Percentiles rank a stretch among this genome's conserved stretches.
Evolutionary conservation across 23 tunicate genomes (phyloP).

Genomic region (Clavelina lepadiformis): DNA sequence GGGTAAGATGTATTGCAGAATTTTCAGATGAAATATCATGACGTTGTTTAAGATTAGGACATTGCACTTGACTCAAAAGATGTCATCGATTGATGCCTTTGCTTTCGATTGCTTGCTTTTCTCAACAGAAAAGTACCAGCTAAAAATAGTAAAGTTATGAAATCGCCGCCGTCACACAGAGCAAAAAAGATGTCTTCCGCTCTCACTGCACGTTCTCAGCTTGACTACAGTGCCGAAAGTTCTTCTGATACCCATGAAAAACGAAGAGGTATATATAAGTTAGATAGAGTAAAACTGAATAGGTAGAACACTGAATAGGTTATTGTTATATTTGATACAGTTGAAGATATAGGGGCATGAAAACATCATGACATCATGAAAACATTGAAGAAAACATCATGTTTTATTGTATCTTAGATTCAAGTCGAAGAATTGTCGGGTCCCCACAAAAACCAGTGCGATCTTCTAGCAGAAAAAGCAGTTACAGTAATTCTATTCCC

Average conservation of each 20-base stretch:
- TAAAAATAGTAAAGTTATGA: slow-evolving; percentile 34
- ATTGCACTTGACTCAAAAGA: too few species aligned
- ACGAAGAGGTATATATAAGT: too few species aligned
- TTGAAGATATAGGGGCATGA: too few species aligned
- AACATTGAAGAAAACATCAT: not conserved
- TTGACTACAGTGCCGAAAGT: slow-evolving; percentile 40
- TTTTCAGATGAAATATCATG: too few species aligned
- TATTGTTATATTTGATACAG: too few species aligned
- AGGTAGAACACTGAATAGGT: too few species aligned
- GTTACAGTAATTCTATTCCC: slow-evolving; percentile 42
- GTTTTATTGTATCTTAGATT: slow-evolving; percentile 3
- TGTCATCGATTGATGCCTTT: too few species aligned
- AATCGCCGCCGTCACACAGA: slow-evolving; percentile 80
- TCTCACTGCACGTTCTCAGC: slow-evolving; percentile 3
- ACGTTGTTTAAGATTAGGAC: too few species aligned
- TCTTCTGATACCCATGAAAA: slow-evolving; percentile 28
- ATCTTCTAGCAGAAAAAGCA: slow-evolving; percentile 43
- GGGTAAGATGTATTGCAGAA: not conserved
- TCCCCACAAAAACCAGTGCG: slow-evolving; percentile 23
- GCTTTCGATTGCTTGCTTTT: not conserved
- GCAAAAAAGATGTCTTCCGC: slow-evolving; percentile 61
- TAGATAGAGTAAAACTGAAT: too few species aligned
- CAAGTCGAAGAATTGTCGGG: slow-evolving; percentile 16
- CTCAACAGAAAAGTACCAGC: not conserved
- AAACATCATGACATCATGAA: too few species aligned